Evolutionary conservation across 1,140 invertebrate species (phyloP).

Genomic region (Drosophila mojavensis): DNA sequence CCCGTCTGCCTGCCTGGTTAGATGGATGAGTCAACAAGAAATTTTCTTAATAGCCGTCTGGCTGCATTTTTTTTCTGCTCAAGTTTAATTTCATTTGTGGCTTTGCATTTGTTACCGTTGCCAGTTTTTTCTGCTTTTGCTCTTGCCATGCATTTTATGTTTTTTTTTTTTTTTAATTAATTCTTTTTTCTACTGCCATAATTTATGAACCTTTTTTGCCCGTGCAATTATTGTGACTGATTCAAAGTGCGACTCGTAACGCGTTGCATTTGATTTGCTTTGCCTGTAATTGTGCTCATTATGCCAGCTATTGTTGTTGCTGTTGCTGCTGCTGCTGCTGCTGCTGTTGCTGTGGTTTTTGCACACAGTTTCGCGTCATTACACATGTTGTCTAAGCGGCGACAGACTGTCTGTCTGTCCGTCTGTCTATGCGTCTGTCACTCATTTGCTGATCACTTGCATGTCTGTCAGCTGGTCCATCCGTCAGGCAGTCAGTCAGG

Average conservation of each 20-base stretch:
- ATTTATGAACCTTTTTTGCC: slow-evolving; percentile 73
- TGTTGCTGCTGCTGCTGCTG: slow-evolving; percentile 9
- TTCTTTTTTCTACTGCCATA: slow-evolving; percentile 74
- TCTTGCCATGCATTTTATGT: slow-evolving; percentile 24
- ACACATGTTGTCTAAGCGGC: slow-evolving; percentile 71
- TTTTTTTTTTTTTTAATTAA: slow-evolving; percentile 69
- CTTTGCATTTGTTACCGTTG: slow-evolving; percentile 67
- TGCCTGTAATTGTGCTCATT: slow-evolving; percentile 76
- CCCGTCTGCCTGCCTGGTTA: slow-evolving; percentile 5
- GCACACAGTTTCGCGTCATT: slow-evolving; percentile 59
- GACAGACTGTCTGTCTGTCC: slow-evolving; percentile 58
- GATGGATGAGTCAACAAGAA: slow-evolving; percentile 78
- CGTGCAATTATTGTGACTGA: slow-evolving; percentile 76
- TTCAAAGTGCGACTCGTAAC: slow-evolving; percentile 67
- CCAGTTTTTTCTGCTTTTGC: slow-evolving; percentile 53
- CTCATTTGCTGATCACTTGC: slow-evolving; percentile 15
- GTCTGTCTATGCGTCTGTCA: slow-evolving; percentile 22
- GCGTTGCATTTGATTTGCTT: slow-evolving; percentile 80
- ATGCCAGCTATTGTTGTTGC: slow-evolving; percentile 49
- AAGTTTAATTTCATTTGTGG: slow-evolving; percentile 9
- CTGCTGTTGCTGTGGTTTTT: slow-evolving; percentile 31
- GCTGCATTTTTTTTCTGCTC: slow-evolving; percentile 34
- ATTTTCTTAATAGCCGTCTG: slow-evolving; percentile 75
- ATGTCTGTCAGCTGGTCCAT: slow-evolving; percentile 8
- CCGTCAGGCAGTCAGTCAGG: slow-evolving; percentile 24